These are phyloP conservation scores for Apotomis turbidana DNA, from an alignment of 2,888 invertebrate genomes.

Conservation along the genomic window DNA sequence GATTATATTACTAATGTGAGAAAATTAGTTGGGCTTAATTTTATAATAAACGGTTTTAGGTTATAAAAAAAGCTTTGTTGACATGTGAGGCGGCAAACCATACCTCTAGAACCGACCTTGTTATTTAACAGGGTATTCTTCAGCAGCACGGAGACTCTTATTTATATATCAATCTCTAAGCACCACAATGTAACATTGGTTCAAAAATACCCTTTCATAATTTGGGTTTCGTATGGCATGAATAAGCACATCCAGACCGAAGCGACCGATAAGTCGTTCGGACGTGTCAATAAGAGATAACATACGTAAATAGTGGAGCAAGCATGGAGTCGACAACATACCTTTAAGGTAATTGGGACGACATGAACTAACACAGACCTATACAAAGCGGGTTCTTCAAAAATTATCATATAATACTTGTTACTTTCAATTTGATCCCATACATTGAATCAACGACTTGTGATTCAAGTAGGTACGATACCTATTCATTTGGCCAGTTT, in stretches of 20 bases:
- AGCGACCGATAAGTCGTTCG: conserved; percentile 77
- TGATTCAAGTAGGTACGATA: no score
- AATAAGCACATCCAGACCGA: conserved; percentile 61
- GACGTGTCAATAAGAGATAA: conserved; percentile 79
- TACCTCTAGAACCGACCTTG: no score
- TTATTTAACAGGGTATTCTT: no score
- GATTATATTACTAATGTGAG: background rate
- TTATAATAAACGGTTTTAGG: background rate
- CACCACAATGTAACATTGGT: background rate
- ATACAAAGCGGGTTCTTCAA: background rate
- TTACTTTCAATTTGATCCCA: no score
- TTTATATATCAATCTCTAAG: no score
- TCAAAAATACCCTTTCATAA: conserved; percentile 6
- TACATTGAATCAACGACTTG: no score
- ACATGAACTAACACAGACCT: conserved; percentile 32
- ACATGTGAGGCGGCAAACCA: no score
- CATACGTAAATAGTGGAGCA: conserved; percentile 69
- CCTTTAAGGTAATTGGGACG: conserved; percentile 55
- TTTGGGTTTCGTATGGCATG: conserved; percentile 39
- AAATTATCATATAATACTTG: background rate
- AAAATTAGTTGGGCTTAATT: background rate
- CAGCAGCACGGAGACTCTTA: no score
- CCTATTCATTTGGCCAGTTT: no score
- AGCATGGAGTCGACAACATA: conserved; percentile 70
- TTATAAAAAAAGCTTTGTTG: no score